Percentiles rank a stretch among this genome's conserved stretches.
These are phyloP conservation scores for Hedychridium roseum DNA, from an alignment of 2,888 invertebrate species.

Conservation along the genomic window DNA sequence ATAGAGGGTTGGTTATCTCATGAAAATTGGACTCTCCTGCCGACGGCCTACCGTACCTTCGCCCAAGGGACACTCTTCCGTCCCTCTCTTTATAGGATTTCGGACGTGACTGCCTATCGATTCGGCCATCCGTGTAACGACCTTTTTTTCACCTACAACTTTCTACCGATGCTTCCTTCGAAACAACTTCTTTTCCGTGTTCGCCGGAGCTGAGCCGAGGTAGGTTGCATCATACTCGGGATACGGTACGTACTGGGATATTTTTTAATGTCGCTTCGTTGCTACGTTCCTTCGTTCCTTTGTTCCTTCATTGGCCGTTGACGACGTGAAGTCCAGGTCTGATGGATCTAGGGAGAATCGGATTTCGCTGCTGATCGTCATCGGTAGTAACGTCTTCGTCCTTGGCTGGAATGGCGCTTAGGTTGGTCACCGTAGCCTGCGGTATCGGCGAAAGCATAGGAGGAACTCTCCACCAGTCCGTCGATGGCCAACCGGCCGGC, in stretches of 20 bases:
- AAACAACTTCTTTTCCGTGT: no score
- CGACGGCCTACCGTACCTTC: slow-evolving; percentile 32
- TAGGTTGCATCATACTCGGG: no score
- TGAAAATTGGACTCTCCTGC: slow-evolving; percentile 57
- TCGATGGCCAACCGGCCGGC: slow-evolving; percentile 59
- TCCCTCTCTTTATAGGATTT: slow-evolving; percentile 58
- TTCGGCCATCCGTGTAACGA: slow-evolving; percentile 41
- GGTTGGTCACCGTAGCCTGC: slow-evolving; percentile 46
- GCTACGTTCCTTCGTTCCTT: no score
- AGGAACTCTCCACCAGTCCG: slow-evolving; percentile 64
- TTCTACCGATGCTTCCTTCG: no score
- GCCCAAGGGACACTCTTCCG: slow-evolving; percentile 26
- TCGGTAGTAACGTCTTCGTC: no score
- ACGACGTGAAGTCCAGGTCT: slow-evolving; percentile 23
- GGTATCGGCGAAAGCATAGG: slow-evolving; percentile 57
- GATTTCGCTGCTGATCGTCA: slow-evolving; percentile 28
- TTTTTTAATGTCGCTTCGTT: no score
- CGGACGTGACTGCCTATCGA: slow-evolving; percentile 50
- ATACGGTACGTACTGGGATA: no score
- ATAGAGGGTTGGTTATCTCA: slow-evolving; percentile 59
- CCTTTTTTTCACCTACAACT: no score
- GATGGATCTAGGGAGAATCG: slow-evolving; percentile 14
- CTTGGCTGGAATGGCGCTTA: slow-evolving; percentile 58
- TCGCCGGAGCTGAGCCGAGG: no score
- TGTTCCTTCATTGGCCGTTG: slow-evolving; percentile 37